Evolutionary conservation across 1,140 invertebrate genomes (phyloP), one percentile per base, ranked within the genome.

Genomic region (Drosophila micromelanica): DNA sequence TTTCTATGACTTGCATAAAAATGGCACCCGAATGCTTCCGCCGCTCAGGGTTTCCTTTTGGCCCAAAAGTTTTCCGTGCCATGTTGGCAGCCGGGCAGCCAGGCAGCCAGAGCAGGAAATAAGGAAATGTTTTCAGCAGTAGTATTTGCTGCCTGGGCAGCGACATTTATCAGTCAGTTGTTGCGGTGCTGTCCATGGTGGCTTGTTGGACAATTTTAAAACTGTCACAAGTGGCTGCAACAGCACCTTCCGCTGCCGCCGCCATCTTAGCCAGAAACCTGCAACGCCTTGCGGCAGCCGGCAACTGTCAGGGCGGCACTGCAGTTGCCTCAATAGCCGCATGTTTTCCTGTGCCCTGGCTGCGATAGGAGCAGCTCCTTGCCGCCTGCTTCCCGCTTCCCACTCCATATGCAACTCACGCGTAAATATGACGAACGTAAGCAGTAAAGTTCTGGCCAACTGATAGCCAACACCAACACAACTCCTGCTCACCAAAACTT

Each of bases 1-100:
- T 86, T 86, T 86, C 82, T 82, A 86, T 89, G 82, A 87, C 82
- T 86, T 86, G 82, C 82, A 87, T 87, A 86, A 86, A 86, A 82
- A 87, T 81, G 75, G 78, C 51, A 71, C 81, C 67, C 80, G 84
- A 85, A 85, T 75, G 78, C 64, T 82, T 86, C 82, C 82, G 82
- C 49, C 77, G 84, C 72, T 76, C 69, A 52, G 74, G 75, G 82
- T 76, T 86, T 86, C 84, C 82, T 86, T 87, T 87, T 78, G 82
- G 84, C 77, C 84, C 78, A 89, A 86, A 86, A 86, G 84, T 87
- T 86, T 86, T 76, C 78, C 77, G 68, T 78, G 52, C 75, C 60
- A 64, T 48, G 56, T 56, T 69, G 78, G 56, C 61, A 52, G 46
- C 38, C 73, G n/a, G n/a, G n/a, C n/a, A n/a, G n/a, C n/a, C n/a